Conservation (phyloP, 2,888 invertebrate genomes). For the Amblyteles armatorius region DNA sequence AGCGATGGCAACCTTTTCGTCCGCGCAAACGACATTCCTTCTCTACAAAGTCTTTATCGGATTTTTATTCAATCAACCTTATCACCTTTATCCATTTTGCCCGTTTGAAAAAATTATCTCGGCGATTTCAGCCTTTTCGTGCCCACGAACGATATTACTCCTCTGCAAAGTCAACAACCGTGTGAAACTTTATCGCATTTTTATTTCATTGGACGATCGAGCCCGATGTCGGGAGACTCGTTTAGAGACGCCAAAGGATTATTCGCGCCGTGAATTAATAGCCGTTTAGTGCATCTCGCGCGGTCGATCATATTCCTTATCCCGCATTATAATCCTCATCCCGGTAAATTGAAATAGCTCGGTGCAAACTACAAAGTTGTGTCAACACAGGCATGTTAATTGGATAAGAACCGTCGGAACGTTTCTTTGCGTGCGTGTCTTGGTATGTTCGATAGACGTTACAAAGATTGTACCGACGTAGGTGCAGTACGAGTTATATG, state of each 20-base stretch:
- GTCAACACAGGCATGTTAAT: conserved; percentile 43
- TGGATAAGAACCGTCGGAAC: conserved; percentile 38
- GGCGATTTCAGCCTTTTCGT: no score
- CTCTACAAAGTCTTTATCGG: conserved; percentile 7
- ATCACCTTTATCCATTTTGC: background rate
- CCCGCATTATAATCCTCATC: conserved; percentile 21
- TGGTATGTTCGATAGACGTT: background rate
- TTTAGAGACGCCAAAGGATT: conserved; percentile 15
- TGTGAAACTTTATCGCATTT: background rate
- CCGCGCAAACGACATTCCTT: background rate
- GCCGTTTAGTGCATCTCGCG: conserved; percentile 2
- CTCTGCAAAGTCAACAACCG: no score
- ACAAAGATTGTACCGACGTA: conserved; percentile 6
- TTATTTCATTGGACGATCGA: background rate
- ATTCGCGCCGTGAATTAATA: conserved; percentile 26
- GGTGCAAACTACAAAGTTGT: conserved; percentile 22
- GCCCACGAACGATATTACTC: no score
- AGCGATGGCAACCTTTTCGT: no score
- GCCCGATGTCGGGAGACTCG: background rate
- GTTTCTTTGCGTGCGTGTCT: background rate
- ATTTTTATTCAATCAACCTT: background rate
- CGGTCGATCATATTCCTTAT: conserved; percentile 9
- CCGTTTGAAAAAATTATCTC: background rate
- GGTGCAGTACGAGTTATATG: background rate
- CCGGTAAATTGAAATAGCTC: conserved; percentile 40